Evolutionary conservation across 2,797 vertebrate genomes (phyloP), one percentile per base, ranked within the genome.

Genomic region (Sebastes baramenuke): DNA sequence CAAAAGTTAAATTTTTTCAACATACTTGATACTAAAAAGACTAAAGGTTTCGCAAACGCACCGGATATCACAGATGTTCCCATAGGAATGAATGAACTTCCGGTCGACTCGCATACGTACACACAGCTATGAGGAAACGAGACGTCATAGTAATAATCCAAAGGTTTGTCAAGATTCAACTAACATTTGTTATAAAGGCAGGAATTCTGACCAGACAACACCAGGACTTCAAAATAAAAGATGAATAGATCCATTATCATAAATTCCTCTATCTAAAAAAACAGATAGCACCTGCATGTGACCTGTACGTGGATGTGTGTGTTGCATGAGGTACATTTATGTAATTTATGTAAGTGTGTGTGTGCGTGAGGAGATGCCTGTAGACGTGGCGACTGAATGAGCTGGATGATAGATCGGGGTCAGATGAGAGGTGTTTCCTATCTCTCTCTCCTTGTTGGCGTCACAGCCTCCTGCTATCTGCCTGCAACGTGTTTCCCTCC

Each of bases 361-460:
- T 80, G 56, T 64, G 67, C 38, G 67, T 29, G 77, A 77, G 65
- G 71, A 16, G 80, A 69, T 7, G 30, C 66, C 73, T 69, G 79
- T 22, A 30, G 66, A 86, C 32, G 42, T 79, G 83, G 58, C 22
- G 14, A 62, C 70, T 72, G 76, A 82, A 76, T 46, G 64, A 77
- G 79, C 72, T 52, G 68, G 83, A 69, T 59, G 58, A 74, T 65
- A 86, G 82, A 93, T 92, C 36, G 30, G 85, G 90, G 89, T 91
- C 89, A 89, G 91, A 92, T 87, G 79, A 86, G 85, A 82, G 68
- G 77, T 84, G 84, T 88, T 90, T 88, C 67, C 78, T 88, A 79
- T 91, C 87, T 69, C 49, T 82, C 70, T 81, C 29, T 83, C 70
- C 84, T 68, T 72, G 59, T 75, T 87, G 81, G 74, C 88, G 78